phyloP scores from a whole-genome alignment of 2,113 vertebrate genomes.

The Anthoscopus minutus region DNA sequence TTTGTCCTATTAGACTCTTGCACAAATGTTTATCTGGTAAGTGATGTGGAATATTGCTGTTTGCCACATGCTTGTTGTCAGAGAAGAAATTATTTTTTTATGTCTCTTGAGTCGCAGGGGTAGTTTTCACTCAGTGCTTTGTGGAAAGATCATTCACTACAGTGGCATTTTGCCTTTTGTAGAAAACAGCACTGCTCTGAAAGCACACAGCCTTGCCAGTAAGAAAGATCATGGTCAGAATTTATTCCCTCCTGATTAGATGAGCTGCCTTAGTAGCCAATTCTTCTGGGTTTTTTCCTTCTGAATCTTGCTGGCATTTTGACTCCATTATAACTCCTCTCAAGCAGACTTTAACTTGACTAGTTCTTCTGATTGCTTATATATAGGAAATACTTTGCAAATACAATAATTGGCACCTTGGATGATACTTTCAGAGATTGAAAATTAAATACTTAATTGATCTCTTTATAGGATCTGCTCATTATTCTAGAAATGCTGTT shows the following conservation, averaged over 20 bases:
- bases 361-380: neutral
- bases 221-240: neutral
- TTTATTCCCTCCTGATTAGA: neutral
- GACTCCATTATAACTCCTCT: neutral
- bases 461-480: conserved; percentile 69
- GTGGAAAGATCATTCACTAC: neutral
- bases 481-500: conserved; percentile 74
- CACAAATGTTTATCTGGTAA: neutral
- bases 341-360: neutral
- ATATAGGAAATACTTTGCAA: neutral
- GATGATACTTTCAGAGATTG: neutral
- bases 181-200: neutral
- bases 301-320: neutral
- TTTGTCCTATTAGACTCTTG: neutral
- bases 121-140: neutral
- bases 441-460: neutral
- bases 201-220: neutral
- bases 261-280: neutral
- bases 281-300: neutral
- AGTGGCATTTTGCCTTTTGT: neutral
- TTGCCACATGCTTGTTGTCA: neutral
- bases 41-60: neutral
- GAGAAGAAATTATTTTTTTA: neutral
- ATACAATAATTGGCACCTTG: neutral
- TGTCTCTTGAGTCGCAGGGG: neutral